Conservation (phyloP, 92 coral and sea anemone species). For the Zoanthus gigantus region DNA sequence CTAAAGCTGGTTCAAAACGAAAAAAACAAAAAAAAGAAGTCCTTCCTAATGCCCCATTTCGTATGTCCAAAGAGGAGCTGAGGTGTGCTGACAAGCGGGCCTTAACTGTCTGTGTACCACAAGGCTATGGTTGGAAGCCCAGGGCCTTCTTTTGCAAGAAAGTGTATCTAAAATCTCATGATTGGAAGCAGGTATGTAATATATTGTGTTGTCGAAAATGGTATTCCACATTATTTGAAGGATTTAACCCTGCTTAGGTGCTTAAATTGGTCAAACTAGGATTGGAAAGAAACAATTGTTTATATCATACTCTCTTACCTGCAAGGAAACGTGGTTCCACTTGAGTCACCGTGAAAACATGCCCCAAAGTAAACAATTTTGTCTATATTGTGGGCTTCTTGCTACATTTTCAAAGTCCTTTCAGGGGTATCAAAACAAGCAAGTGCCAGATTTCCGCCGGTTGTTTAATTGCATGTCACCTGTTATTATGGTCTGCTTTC, state of each 20-base stretch:
- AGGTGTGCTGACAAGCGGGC: neutral
- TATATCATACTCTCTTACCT: no score
- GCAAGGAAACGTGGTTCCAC: no score
- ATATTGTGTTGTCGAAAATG: neutral
- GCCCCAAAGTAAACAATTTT: no score
- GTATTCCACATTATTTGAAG: neutral
- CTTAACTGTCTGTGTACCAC: neutral
- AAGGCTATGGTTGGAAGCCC: neutral
- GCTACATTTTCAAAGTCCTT: no score
- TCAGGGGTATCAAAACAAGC: no score
- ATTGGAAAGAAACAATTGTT: no score
- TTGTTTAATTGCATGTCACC: no score
- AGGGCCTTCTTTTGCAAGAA: neutral
- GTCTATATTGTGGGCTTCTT: no score
- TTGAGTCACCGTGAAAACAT: no score
- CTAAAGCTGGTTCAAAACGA: neutral
- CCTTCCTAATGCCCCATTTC: neutral
- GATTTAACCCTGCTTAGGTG: neutral
- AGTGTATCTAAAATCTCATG: neutral
- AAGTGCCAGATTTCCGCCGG: no score
- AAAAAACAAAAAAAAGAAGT: neutral
- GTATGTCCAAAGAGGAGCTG: neutral
- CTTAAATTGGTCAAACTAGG: no score
- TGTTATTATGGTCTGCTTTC: no score
- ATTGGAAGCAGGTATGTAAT: constrained; percentile 3